Evolutionary conservation across 2,888 invertebrate genomes (phyloP).

Genomic region (Rapana venosa): DNA sequence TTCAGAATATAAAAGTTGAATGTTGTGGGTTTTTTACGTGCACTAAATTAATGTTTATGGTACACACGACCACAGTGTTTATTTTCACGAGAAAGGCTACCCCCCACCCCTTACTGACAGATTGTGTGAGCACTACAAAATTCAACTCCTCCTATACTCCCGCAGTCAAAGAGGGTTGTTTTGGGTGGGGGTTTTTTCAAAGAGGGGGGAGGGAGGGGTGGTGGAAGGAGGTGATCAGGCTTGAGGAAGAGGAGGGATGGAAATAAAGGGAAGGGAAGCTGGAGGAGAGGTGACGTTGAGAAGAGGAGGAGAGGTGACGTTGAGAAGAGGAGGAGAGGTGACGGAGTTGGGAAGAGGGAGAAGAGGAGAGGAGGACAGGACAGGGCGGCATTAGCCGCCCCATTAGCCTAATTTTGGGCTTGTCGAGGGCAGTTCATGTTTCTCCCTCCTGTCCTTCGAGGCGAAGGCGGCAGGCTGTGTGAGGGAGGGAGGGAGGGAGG

Average conservation of each 20-base stretch:
- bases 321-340: neutral
- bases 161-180: no score
- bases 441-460: neutral
- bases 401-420: slow-evolving; percentile 12
- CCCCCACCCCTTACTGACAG: no score
- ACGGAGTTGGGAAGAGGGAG: neutral
- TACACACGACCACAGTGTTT: no score
- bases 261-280: neutral
- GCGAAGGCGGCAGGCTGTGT: no score
- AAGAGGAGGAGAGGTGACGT: neutral
- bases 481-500: no score
- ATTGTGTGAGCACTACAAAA: no score
- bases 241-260: neutral
- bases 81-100: no score
- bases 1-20: no score
- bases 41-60: no score
- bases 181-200: neutral
- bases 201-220: slow-evolving; percentile 4
- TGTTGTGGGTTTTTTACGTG: no score
- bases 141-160: no score
- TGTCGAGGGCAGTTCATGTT: slow-evolving; percentile 10
- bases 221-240: neutral
- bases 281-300: neutral
- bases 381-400: neutral
- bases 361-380: neutral